These are phyloP conservation scores for Petroica traversi DNA, from an alignment of 2,113 vertebrate genomes.

Conservation along the genomic window DNA sequence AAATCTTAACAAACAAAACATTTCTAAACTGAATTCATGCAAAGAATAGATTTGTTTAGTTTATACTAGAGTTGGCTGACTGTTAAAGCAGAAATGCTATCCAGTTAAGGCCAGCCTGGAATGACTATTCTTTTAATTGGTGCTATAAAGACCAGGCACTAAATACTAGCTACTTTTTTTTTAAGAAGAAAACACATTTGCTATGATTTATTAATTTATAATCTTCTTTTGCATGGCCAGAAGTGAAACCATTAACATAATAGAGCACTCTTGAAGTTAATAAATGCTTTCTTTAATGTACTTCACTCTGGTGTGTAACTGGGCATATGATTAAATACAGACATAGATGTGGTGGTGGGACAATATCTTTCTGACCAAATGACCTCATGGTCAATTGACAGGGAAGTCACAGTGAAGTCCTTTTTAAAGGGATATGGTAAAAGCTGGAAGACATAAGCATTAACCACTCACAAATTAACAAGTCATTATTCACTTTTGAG, in stretches of 20 bases:
- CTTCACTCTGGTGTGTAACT: neutral
- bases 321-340: neutral
- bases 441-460: neutral
- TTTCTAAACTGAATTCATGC: neutral
- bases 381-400: neutral
- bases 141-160: neutral
- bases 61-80: neutral
- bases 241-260: slow-evolving; percentile 8
- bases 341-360: neutral
- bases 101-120: neutral
- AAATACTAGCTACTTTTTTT: neutral
- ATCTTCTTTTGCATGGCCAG: neutral
- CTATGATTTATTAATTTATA: slow-evolving; percentile 30
- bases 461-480: neutral
- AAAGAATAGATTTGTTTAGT: slow-evolving; percentile 10
- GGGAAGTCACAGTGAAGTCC: neutral
- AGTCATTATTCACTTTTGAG: neutral
- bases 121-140: neutral
- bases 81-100: neutral
- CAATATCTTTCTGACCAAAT: neutral
- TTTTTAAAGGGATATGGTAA: neutral
- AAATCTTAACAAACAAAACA: slow-evolving; percentile 2
- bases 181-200: neutral
- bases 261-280: neutral
- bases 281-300: slow-evolving; percentile 16